Evolutionary conservation across 37 sponge, comb jelly and placozoan species (phyloP), one percentile per base, ranked within the genome.

Genomic region (Crambe crambe): DNA sequence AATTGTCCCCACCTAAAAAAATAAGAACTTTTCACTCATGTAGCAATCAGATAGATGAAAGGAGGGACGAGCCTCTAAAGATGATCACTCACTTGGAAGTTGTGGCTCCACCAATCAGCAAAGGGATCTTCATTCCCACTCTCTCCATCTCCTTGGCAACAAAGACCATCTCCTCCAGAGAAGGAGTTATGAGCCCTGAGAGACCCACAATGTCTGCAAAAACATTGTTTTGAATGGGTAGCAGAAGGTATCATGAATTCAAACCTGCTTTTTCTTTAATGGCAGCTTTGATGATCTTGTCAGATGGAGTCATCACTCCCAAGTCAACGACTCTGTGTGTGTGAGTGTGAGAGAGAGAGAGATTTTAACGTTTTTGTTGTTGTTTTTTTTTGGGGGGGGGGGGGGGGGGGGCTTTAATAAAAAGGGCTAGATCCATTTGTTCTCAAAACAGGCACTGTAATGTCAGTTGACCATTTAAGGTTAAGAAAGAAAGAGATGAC

Each of bases 91-190:
- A 93, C 94, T 86, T 93, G 35, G 95, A 92, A 18, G 98, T 97
- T n/a, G 98, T 97, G 37, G 98, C 98, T 51, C 98, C 98, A 26
- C 98, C 98, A 59, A 97, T 97, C 18, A 97, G 83, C 2, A 97
- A 91, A 27, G 98, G 98, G n/a, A 89, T 61, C 42, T 71, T 81
- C 75, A 92, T 32, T 3, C 80, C 77, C 32, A 60, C 37, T 23
- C 90, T 79, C 77, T 95, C 82, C 98, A 97, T 97, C 85, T 97
- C 98, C 80, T 89, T 92, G 56, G 98, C 98, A 59, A 97, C 95
- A 83, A 89, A 75, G 20, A 97, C 76, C 98, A 97, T 97, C 83
- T 97, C 98, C 31, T 93, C 90, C 60, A 97, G 85, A 2, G 98
- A 97, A 0, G 98, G 98, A 10, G 98, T 97, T 25, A 97, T 97